phyloP scores from a whole-genome alignment of 1,140 invertebrate genomes.

The Hycleus cichorii region DNA sequence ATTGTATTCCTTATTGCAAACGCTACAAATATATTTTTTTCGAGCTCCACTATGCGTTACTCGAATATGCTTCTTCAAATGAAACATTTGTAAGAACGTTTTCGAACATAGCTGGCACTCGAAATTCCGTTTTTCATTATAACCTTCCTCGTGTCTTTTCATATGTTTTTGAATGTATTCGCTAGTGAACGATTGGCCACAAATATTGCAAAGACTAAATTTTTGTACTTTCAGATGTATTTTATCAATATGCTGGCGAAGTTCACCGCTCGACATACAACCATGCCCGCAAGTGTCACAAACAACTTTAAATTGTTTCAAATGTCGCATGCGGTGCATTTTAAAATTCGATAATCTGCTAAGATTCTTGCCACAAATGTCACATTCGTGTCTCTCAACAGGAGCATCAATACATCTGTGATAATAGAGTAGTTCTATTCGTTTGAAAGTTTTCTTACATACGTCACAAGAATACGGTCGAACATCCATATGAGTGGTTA shows the following conservation, averaged over 20 bases:
- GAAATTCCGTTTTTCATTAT: slow-evolving; percentile 38
- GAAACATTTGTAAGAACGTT: slow-evolving; percentile 13
- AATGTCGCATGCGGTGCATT: no score
- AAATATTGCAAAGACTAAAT: slow-evolving; percentile 26
- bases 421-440: no score
- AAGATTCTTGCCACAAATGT: no score
- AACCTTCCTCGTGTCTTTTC: slow-evolving; percentile 21
- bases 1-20: slow-evolving; percentile 67
- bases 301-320: not conserved
- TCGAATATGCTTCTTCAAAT: slow-evolving; percentile 15
- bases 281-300: slow-evolving; percentile 32
- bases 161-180: slow-evolving; percentile 27
- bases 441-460: no score
- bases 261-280: slow-evolving; percentile 14
- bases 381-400: no score
- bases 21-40: slow-evolving; percentile 40
- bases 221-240: slow-evolving; percentile 13
- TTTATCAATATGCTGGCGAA: no score
- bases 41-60: slow-evolving; percentile 2
- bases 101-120: slow-evolving; percentile 41
- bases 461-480: no score
- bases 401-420: no score
- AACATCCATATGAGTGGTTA: no score
- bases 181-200: slow-evolving; percentile 23
- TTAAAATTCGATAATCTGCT: no score